Percentiles rank a stretch among this genome's conserved stretches.
Evolutionary conservation across 2,113 vertebrate species (phyloP).

Genomic region (Dryoscopus gambensis): DNA sequence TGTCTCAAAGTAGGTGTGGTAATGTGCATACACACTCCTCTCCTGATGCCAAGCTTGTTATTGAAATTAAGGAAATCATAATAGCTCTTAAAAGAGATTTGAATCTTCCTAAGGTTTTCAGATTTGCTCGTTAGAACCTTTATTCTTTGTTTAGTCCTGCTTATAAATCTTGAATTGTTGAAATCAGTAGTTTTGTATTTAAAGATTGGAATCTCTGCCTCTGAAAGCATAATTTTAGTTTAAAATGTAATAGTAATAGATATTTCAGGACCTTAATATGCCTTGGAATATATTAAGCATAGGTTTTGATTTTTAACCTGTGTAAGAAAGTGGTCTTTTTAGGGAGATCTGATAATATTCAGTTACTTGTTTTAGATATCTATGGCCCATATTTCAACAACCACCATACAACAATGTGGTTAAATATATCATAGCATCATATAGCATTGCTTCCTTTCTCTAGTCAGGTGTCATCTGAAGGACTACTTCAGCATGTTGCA

Average conservation of each 20-base stretch:
- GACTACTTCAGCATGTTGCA: neutral
- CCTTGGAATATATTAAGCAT: neutral
- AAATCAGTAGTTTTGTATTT: neutral
- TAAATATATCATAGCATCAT: neutral
- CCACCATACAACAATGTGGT: neutral
- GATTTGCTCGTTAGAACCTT: neutral
- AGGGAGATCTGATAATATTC: neutral
- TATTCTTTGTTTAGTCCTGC: neutral
- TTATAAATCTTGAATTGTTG: neutral
- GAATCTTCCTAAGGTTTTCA: neutral
- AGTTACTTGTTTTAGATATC: neutral
- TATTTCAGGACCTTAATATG: neutral
- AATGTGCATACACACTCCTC: neutral
- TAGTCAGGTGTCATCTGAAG: neutral
- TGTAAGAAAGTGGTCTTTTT: neutral
- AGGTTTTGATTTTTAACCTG: neutral
- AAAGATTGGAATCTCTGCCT: neutral
- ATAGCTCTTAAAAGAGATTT: neutral
- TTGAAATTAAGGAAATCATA: neutral
- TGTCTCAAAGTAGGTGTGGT: neutral
- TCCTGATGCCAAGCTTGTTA: neutral
- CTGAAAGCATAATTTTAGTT: neutral
- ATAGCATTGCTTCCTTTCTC: neutral
- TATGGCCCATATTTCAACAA: neutral
- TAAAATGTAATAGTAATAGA: neutral